Evolutionary conservation across 2,888 invertebrate genomes (phyloP), one percentile per base, ranked within the genome.

Genomic region (Nomada goodeniana): DNA sequence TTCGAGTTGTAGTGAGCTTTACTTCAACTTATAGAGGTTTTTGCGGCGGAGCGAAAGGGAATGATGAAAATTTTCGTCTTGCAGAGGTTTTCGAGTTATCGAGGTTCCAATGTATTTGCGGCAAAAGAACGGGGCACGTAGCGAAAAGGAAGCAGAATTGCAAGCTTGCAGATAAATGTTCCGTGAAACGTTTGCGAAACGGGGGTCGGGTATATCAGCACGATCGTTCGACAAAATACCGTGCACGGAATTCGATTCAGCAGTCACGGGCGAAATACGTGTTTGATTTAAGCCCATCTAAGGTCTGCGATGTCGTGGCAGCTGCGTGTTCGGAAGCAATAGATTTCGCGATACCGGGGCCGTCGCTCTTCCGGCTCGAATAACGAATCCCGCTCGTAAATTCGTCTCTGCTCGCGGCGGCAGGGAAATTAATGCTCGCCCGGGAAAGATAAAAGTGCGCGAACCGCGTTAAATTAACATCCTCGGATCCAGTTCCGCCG

Each of bases 271-370:
- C 57, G 76, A 77, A 74, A 75, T 65, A 61, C 77, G 72, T 20
- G 69, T 80, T 80, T 73, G 80, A 85, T 85, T 85, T 83, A 83
- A 80, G 59, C 57, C 36, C 47, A 15, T 74, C 47, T 63, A 63
- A 57, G 60, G 71, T 18, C 67, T 26, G 76, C 73, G 60, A 61
- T 60, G 71, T 60, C 65, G 76, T 71, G 42, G 72, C 72, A 75
- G 70, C 83, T 85, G 84, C 87, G 85, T 87, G 87, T 71, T 80
- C 83, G 83, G 83, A 85, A 83, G 87, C 86, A 87, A 85, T 87
- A 87, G 87, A 87, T 87, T 84, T 77, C 74, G 59, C 77, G 83
- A 80, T 86, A 77, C 60, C 70, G 61, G 61, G 77, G 59, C 68
- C 75, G 77, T 75, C 71, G 78, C 67, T 78, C 83, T 84, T 84